Evolutionary conservation across 1,140 invertebrate genomes (phyloP).

Genomic region (Drosophila albomicans): DNA sequence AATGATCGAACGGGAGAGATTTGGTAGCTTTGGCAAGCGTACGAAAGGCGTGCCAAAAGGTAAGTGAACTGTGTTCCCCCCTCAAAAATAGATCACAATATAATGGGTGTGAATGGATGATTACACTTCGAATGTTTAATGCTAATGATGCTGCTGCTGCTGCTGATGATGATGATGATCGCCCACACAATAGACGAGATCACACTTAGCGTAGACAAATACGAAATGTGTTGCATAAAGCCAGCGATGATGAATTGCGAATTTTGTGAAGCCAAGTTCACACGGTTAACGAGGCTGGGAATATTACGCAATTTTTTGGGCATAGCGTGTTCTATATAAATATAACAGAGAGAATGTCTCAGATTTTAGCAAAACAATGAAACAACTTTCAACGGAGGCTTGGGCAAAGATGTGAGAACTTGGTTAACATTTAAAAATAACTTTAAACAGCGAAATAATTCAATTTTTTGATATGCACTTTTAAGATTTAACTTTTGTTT

Average conservation of each 20-base stretch:
- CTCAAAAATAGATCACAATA: conserved; percentile 4
- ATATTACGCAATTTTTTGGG: conserved; percentile 1
- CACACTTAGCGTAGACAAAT: conserved; percentile 7
- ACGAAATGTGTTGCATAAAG: neutral
- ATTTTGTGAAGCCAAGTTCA: conserved; percentile 18
- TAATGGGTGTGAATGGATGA: conserved; percentile 9
- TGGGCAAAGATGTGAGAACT: neutral
- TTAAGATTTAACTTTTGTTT: too few species aligned
- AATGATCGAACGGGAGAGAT: conserved; percentile 86
- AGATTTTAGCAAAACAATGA: neutral
- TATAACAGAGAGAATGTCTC: neutral
- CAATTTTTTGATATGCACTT: too few species aligned
- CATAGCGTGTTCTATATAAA: conserved; percentile 1
- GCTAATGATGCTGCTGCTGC: neutral
- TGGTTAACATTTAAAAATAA: neutral
- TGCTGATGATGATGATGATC: neutral
- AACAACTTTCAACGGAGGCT: neutral
- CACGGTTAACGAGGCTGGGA: conserved; percentile 7
- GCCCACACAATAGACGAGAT: neutral
- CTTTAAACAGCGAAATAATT: neutral
- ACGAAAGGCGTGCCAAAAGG: conserved; percentile 78
- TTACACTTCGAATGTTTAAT: neutral
- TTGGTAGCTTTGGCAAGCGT: conserved; percentile 87
- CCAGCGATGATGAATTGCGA: conserved; percentile 5
- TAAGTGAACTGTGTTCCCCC: conserved; percentile 41